phyloP scores from a whole-genome alignment of 2,888 invertebrate species.

The Macroteleia sp. region DNA sequence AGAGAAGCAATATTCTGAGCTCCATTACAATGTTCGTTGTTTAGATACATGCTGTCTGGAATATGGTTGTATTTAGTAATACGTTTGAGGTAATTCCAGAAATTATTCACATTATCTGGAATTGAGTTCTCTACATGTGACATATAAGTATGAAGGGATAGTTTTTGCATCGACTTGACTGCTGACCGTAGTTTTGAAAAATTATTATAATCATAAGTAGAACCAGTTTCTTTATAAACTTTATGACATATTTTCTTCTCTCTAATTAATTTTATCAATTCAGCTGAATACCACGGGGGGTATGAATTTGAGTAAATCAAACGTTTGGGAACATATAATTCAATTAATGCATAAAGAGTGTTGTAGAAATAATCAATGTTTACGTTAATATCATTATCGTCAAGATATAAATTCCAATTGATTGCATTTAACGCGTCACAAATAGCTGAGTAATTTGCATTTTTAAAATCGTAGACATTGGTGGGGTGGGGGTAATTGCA shows the following conservation, averaged over 20 bases:
- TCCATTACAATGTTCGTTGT: background rate
- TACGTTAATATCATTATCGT: background rate
- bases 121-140: no score
- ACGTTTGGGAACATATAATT: background rate
- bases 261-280: background rate
- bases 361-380: background rate
- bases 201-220: background rate
- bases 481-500: background rate
- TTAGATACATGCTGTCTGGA: background rate
- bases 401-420: background rate
- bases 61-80: background rate
- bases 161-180: background rate
- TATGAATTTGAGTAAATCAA: background rate
- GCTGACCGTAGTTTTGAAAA: background rate
- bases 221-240: background rate
- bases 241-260: background rate
- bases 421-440: background rate
- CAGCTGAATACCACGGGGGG: background rate
- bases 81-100: no score
- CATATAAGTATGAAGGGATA: no score
- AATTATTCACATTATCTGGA: no score
- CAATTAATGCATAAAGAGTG: background rate
- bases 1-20: background rate
- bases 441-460: background rate
- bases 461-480: background rate